phyloP scores from a whole-genome alignment of 64 coral and sea anemone species.

The Pachyseris speciosa region DNA sequence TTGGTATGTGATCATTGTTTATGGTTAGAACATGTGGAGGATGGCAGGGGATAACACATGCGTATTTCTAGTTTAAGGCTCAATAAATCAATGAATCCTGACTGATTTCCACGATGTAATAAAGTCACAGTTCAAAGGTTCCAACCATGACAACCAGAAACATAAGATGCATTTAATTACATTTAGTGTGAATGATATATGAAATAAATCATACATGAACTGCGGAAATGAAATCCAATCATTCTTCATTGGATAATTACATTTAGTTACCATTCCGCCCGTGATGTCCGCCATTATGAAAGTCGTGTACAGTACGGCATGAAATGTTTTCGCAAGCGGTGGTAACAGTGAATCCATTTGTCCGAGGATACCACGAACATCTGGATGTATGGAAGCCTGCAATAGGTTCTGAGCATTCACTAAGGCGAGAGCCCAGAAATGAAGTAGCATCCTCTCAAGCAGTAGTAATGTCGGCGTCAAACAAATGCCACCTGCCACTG shows the following conservation, averaged over 20 bases:
- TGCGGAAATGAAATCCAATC: too few species aligned
- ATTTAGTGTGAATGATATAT: too few species aligned
- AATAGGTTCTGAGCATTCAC: not conserved
- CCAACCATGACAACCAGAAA: too few species aligned
- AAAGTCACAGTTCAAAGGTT: too few species aligned
- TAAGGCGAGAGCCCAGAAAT: not conserved
- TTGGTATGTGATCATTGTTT: not conserved
- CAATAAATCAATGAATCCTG: too few species aligned
- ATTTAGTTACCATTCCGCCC: not conserved
- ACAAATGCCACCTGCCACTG: too few species aligned
- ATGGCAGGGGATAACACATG: too few species aligned
- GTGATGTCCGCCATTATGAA: not conserved
- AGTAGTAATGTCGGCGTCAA: too few species aligned
- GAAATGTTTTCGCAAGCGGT: not conserved
- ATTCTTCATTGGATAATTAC: too few species aligned
- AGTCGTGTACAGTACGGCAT: not conserved
- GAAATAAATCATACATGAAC: too few species aligned
- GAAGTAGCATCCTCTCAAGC: too few species aligned
- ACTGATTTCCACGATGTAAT: too few species aligned
- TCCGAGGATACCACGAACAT: not conserved
- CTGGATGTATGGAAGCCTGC: not conserved
- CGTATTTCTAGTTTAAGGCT: not conserved
- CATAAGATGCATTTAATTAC: not conserved
- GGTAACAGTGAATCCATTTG: not conserved
- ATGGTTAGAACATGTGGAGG: not conserved